Conservation (phyloP, 2,888 invertebrate species). For the Hipparchia sbordonii region DNA sequence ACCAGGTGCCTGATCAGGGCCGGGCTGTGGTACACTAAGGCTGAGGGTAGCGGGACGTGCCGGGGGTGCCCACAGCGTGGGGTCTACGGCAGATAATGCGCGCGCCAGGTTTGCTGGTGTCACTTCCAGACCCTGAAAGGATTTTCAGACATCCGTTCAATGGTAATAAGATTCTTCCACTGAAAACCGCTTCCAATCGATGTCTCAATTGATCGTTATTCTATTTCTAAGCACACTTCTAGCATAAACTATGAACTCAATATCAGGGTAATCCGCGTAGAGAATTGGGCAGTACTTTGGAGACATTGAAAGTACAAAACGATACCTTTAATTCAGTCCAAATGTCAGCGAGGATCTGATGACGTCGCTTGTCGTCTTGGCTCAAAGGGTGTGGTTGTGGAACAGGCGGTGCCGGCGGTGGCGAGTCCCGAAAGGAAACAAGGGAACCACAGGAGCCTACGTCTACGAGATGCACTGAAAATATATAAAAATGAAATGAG, state of each 20-base stretch:
- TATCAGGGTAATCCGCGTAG: background rate
- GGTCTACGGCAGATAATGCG: slow-evolving; percentile 85
- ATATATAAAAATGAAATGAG: background rate
- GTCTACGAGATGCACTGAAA: slow-evolving; percentile 73
- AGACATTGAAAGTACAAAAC: background rate
- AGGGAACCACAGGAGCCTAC: slow-evolving; percentile 77
- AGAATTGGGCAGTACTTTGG: too few species aligned
- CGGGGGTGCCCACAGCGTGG: slow-evolving; percentile 86
- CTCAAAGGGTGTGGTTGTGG: slow-evolving; percentile 80
- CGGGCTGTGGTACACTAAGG: slow-evolving; percentile 85
- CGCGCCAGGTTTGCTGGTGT: slow-evolving; percentile 84
- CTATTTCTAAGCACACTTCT: too few species aligned
- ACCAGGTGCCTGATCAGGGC: slow-evolving; percentile 62
- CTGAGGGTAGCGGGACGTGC: slow-evolving; percentile 87
- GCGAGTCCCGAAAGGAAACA: slow-evolving; percentile 77
- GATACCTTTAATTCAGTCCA: slow-evolving; percentile 85
- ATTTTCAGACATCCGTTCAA: background rate
- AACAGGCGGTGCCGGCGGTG: slow-evolving; percentile 69
- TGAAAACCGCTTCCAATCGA: too few species aligned
- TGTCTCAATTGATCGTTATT: too few species aligned
- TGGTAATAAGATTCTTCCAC: too few species aligned
- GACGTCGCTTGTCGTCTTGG: slow-evolving; percentile 85
- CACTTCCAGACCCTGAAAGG: slow-evolving; percentile 81
- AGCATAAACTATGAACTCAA: background rate
- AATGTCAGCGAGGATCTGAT: slow-evolving; percentile 84